A percentile compares a stretch with the other conserved stretches of the same genome.
Evolutionary conservation across 2,113 vertebrate genomes (phyloP).

Genomic region (Vulpes ferrilata): DNA sequence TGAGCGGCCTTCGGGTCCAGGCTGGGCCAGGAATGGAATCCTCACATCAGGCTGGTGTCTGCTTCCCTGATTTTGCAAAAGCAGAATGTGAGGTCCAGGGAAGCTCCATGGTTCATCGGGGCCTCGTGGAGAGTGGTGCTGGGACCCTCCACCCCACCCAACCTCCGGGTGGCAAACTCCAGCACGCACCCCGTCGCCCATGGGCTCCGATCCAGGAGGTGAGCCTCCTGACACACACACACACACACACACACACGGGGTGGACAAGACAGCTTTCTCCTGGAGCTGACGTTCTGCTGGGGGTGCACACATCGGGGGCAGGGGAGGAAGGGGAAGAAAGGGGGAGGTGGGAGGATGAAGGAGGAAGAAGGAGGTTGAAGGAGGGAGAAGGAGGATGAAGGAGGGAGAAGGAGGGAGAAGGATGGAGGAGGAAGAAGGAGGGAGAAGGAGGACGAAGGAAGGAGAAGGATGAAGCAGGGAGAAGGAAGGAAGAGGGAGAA

Average conservation of each 20-base stretch:
- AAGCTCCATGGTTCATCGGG: accelerated
- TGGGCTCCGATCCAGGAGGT: accelerated
- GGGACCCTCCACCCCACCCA: accelerated
- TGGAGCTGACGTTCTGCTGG: not conserved
- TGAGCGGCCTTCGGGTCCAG: accelerated
- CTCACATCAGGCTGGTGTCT: not conserved
- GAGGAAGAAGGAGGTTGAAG: not conserved
- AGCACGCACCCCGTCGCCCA: accelerated
- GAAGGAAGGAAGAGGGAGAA: accelerated
- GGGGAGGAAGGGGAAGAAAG: not conserved
- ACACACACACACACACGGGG: accelerated
- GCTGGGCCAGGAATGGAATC: accelerated
- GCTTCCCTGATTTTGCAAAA: not conserved
- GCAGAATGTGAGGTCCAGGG: not conserved
- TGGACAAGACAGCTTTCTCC: not conserved
- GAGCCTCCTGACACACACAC: accelerated
- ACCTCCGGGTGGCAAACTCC: not conserved
- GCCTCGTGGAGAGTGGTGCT: accelerated
- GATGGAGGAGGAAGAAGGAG: too few species aligned
- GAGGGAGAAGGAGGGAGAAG: too few species aligned
- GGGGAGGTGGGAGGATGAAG: too few species aligned
- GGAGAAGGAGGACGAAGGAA: too few species aligned
- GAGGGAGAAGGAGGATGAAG: too few species aligned
- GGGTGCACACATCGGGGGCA: accelerated
- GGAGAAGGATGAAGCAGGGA: too few species aligned